Base-by-base conservation (phyloP, 2,888 invertebrate genomes). In the Philhelius pedissequus region DNA sequence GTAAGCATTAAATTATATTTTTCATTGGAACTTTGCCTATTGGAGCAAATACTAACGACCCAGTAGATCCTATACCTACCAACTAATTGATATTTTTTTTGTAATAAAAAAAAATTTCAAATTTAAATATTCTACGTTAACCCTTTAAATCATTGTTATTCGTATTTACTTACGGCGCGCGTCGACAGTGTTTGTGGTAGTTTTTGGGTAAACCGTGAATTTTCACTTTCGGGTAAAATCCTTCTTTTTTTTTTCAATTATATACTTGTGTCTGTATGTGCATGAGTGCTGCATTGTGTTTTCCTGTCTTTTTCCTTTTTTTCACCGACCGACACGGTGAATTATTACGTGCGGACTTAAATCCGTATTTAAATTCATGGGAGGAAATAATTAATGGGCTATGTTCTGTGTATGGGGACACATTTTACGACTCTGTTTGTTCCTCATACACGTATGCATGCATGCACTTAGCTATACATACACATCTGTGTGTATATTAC, bases 361-460 rank as follows among this genome's bases (percentile, higher is more conserved):
- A 80, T 84, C 71, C 75, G 79, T 75, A 84, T 84, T 84, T 84
- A 84, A 84, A 84, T 84, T 84, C 84, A 84, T 84, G 84, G 74
- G 84, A 76, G 80, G 75, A 84, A 84, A 84, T 84, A 84, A 84
- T 84, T 80, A 84, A 84, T 84, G 84, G 70, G 50, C 75, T 84
- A 66, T 74, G 69, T 60, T 60, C 79, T 58, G 52, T 50, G 35
- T 64, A 62, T 32, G 50, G 43, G 70, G 50, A 60, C 74, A 68
- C 75, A 80, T 76, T 83, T 79, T 79, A 79, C 74, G 68, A 77
- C 77, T 60, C 22, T 60, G 68, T 54, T 69, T 56, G 30, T 56
- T 48, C 30, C 45, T 11, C 70, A 35, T 43, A 45, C 66, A 43
- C 64, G 32, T 66, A 18, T 56, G 50, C 40, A 56, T 30, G 7